A percentile compares a stretch with the other conserved stretches of the same genome.
phyloP scores from a whole-genome alignment of 2,797 vertebrate genomes.

The Crypturellus tataupa region DNA sequence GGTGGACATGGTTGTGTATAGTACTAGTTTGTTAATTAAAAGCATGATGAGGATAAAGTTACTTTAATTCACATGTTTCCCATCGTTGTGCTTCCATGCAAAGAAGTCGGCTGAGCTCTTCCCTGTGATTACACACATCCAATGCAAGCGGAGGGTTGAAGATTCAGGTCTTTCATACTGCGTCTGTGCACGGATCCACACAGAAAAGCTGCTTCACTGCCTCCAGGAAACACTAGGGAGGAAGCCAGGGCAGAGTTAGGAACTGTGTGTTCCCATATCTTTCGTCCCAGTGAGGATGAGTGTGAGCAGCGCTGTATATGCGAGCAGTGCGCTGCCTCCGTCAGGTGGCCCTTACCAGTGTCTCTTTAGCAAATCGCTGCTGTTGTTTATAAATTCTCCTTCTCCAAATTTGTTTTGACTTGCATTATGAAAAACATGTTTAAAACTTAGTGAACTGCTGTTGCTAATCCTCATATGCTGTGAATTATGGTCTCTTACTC shows the following conservation, averaged over 20 bases:
- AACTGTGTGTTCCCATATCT: neutral
- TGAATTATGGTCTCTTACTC: neutral
- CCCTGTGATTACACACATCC: neutral
- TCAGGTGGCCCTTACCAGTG: neutral
- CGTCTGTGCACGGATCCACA: neutral
- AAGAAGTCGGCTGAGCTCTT: neutral
- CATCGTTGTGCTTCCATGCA: neutral
- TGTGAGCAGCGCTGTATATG: too few species aligned
- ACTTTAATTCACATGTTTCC: neutral
- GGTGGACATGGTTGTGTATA: neutral
- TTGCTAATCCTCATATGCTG: neutral
- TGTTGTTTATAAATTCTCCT: neutral
- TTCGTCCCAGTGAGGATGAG: neutral
- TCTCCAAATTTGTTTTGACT: neutral
- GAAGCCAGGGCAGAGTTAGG: neutral
- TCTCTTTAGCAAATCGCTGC: neutral
- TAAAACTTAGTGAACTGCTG: neutral
- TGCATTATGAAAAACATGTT: neutral
- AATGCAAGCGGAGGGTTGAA: accelerated
- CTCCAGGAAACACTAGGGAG: neutral
- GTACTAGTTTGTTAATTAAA: neutral
- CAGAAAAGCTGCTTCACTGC: neutral
- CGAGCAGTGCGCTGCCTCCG: too few species aligned
- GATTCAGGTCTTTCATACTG: neutral
- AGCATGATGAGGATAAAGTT: accelerated